phyloP scores from a whole-genome alignment of 2,797 vertebrate species.

The Spinus pinus region DNA sequence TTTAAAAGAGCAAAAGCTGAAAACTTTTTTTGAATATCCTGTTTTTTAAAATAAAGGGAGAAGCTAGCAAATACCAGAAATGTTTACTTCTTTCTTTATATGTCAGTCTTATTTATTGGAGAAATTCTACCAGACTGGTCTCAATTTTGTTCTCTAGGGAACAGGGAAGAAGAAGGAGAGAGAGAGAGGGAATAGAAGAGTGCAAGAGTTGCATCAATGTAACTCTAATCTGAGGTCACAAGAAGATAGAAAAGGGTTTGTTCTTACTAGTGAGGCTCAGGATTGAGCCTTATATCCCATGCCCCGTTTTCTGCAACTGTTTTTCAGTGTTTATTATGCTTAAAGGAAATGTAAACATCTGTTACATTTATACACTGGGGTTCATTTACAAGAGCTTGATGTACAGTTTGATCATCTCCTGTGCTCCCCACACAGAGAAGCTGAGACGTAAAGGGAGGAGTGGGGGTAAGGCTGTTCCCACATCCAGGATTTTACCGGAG shows the following conservation, averaged over 20 bases:
- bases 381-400: not conserved
- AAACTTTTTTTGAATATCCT: conserved; percentile 24
- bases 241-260: not conserved
- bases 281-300: not conserved
- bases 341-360: not conserved
- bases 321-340: not conserved
- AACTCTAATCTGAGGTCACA: not conserved
- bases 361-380: not conserved
- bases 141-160: not conserved
- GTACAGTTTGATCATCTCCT: not conserved
- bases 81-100: not conserved
- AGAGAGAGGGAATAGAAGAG: not conserved
- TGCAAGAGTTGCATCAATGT: not conserved
- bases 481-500: not conserved
- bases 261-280: not conserved
- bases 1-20: not conserved
- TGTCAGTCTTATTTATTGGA: not conserved
- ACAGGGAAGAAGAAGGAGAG: not conserved
- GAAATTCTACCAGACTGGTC: not conserved
- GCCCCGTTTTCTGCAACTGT: not conserved
- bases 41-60: not conserved
- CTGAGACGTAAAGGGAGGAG: not conserved
- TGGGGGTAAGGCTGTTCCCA: not conserved
- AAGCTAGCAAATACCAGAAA: not conserved
- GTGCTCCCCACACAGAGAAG: not conserved